Base-by-base conservation (phyloP, 2,888 invertebrate genomes). In the Yponomeuta evonymella region DNA sequence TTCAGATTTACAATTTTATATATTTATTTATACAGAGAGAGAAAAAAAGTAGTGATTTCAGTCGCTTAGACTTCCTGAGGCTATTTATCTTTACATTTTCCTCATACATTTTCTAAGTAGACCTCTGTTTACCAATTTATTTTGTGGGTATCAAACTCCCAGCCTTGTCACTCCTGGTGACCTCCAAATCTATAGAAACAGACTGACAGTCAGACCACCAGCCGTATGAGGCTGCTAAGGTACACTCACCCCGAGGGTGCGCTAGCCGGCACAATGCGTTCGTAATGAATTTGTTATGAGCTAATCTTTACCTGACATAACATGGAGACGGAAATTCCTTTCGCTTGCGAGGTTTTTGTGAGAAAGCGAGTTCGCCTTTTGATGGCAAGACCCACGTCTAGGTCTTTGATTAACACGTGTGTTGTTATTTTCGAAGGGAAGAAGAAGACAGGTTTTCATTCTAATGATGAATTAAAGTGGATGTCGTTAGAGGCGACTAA, bases 231-330 rank as follows among this genome's bases (percentile, higher is more conserved):
- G 12, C 51, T 58, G 51, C 15, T 15, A 58, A 12, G 5, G 51
- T 58, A 15, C 51, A 58, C 8, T 58, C 51, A 58, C 51, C 15
- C 62, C 64, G 67, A 65, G 33, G 65, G 65, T 29, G 65, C 64
- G 15, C 15, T 15, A 58, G 51, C 51, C 51, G 15, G 51, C 15
- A 58, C 51, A 58, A 58, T 58, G 51, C 51, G 51, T 58, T 58
- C 51, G 76, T 85, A 84, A 87, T 88, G 87, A 87, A 87, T 87
- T 85, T 83, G 82, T 85, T 83, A 87, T 83, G 79, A 84, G 79
- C 78, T 83, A 85, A 83, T 83, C 80, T 83, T 58, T 58, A 58
- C 51, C 51, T 58, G 51, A 15, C 51, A 58, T 58, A 43, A 15
- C 51, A 12, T 2, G 51, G 51, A 15, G 15, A 58, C 51, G 3